A percentile compares a stretch with the other conserved stretches of the same genome.
Conservation (phyloP, 2,888 invertebrate species). For the Malacosoma neustria region DNA sequence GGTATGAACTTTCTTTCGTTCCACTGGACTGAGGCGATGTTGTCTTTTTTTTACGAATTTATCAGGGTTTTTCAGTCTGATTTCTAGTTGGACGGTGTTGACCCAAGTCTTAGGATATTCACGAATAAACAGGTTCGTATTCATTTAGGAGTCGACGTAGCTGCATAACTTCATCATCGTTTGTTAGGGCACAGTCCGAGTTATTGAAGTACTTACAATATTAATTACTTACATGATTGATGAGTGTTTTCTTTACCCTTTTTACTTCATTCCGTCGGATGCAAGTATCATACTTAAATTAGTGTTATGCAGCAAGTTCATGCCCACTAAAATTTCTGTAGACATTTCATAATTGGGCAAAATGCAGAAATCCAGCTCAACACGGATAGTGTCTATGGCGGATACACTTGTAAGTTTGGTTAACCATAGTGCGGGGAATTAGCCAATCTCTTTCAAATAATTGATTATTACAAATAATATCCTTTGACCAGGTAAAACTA, state of each 20-base stretch:
- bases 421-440: constrained; percentile 13
- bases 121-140: constrained; percentile 15
- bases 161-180: constrained; percentile 9
- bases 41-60: constrained; percentile 22
- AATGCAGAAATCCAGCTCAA: constrained; percentile 17
- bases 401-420: constrained; percentile 5
- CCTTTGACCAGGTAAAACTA: constrained; percentile 16
- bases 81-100: constrained; percentile 19
- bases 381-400: constrained; percentile 9
- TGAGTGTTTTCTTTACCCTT: constrained; percentile 7
- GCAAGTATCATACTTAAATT: constrained; percentile 11
- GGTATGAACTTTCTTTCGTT: constrained; percentile 18
- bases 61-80: constrained; percentile 15
- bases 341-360: constrained; percentile 13
- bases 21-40: constrained; percentile 19
- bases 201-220: constrained; percentile 12
- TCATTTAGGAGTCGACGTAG: constrained; percentile 14
- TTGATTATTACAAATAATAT: constrained; percentile 5
- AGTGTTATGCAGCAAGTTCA: constrained; percentile 12
- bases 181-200: constrained; percentile 14
- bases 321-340: constrained; percentile 12
- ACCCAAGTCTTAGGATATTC: constrained; percentile 18
- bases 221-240: constrained; percentile 8
- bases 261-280: constrained; percentile 9
- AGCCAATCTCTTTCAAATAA: constrained; percentile 16